phyloP scores from a whole-genome alignment of 2,113 vertebrate genomes.

The Laterallus jamaicensis region DNA sequence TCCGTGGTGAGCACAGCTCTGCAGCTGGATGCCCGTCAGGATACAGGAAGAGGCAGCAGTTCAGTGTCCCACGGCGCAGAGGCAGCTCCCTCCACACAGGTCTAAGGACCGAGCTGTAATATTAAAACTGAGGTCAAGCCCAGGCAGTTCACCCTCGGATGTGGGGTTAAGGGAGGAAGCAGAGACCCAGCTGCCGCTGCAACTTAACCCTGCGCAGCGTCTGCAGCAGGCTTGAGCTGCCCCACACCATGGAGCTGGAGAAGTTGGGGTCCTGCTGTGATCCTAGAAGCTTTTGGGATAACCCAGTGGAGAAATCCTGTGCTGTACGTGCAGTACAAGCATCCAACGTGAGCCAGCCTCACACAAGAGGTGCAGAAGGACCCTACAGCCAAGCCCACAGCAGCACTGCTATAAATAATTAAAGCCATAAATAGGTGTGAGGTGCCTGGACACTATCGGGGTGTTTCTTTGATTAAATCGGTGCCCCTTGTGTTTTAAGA shows the following conservation, averaged over 20 bases:
- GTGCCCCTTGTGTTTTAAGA: not conserved
- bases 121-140: not conserved
- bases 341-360: rapidly evolving
- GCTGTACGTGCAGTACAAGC: rapidly evolving
- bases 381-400: not conserved
- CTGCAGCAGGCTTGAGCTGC: not conserved
- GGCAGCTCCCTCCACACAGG: not conserved
- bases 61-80: not conserved
- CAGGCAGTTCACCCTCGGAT: rapidly evolving
- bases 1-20: not conserved
- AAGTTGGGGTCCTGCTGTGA: rapidly evolving
- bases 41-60: rapidly evolving
- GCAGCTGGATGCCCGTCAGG: not conserved
- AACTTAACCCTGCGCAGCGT: not conserved
- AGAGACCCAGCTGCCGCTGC: rapidly evolving
- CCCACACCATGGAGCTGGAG: rapidly evolving
- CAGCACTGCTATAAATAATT: not conserved
- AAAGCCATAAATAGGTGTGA: not conserved
- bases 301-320: not conserved
- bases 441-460: not conserved
- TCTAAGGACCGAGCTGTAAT: not conserved
- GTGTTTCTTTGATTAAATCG: not conserved
- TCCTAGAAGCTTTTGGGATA: not conserved
- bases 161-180: not conserved
- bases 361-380: not conserved